Percentiles rank a stretch among this genome's conserved stretches.
Evolutionary conservation across 1,140 invertebrate genomes (phyloP).

Genomic region (Chironomus striatipennis): DNA sequence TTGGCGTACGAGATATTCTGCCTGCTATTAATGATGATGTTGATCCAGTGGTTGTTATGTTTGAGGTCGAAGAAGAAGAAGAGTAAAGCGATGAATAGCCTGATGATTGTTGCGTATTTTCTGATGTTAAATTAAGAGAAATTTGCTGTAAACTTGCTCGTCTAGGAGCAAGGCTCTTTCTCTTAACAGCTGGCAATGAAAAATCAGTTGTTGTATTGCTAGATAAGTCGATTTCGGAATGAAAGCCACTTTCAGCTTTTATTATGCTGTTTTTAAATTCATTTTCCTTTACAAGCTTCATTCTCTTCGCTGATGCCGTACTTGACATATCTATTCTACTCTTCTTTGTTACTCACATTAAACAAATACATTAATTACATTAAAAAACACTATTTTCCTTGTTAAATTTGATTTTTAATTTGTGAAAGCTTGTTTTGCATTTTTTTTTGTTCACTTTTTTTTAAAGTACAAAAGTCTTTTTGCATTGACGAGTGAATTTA

Average conservation of each 20-base stretch:
- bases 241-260: conserved; percentile 18
- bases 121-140: background rate
- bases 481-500: too few species aligned
- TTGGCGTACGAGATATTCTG: background rate
- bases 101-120: background rate
- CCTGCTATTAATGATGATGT: background rate
- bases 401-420: too few species aligned
- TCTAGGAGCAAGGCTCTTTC: background rate
- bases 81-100: background rate
- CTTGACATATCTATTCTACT: background rate
- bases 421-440: too few species aligned
- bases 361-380: too few species aligned
- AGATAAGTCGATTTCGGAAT: background rate
- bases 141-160: background rate
- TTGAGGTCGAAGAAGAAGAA: background rate
- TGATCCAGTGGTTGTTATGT: background rate
- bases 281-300: background rate
- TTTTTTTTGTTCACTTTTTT: too few species aligned
- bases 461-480: too few species aligned
- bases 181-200: background rate
- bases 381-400: too few species aligned
- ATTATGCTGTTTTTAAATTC: background rate
- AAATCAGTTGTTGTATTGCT: background rate
- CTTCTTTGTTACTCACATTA: too few species aligned
- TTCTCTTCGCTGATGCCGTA: background rate